Evolutionary conservation across 2,888 invertebrate genomes (phyloP).

Genomic region (Fissipunctia ypsillon): DNA sequence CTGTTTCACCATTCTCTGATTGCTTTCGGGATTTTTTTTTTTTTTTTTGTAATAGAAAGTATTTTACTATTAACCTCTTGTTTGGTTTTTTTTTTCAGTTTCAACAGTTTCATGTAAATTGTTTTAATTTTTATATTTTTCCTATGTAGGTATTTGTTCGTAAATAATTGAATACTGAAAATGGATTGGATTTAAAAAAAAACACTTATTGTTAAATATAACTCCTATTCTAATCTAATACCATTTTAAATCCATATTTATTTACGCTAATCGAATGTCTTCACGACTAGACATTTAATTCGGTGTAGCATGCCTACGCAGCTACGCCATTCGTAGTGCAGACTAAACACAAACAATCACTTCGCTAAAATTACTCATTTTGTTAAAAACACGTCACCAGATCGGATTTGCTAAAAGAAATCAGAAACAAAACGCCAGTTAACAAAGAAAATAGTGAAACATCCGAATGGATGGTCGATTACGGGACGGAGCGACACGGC

Average conservation of each 20-base stretch:
- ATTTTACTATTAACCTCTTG: slow-evolving; percentile 44
- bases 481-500: slow-evolving; percentile 79
- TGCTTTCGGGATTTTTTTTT: slow-evolving; percentile 61
- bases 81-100: slow-evolving; percentile 22
- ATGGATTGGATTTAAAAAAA: background rate
- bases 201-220: background rate
- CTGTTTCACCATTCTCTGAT: slow-evolving; percentile 64
- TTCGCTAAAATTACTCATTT: slow-evolving; percentile 26
- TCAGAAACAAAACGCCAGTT: slow-evolving; percentile 61
- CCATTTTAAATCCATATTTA: slow-evolving; percentile 20
- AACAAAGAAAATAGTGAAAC: slow-evolving; percentile 74
- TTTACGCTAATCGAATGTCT: background rate
- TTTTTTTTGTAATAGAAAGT: slow-evolving; percentile 58
- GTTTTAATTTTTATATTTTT: slow-evolving; percentile 9
- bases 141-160: background rate
- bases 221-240: background rate
- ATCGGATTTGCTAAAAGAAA: slow-evolving; percentile 66
- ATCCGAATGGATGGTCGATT: slow-evolving; percentile 80
- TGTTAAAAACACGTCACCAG: slow-evolving; percentile 53
- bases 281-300: background rate
- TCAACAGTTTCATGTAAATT: slow-evolving; percentile 9
- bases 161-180: background rate
- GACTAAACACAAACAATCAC: slow-evolving; percentile 32
- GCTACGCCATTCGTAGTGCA: slow-evolving; percentile 33
- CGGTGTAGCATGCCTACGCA: slow-evolving; percentile 14